Base-by-base conservation (phyloP, 2,113 vertebrate genomes). In the Vidua chalybeata region DNA sequence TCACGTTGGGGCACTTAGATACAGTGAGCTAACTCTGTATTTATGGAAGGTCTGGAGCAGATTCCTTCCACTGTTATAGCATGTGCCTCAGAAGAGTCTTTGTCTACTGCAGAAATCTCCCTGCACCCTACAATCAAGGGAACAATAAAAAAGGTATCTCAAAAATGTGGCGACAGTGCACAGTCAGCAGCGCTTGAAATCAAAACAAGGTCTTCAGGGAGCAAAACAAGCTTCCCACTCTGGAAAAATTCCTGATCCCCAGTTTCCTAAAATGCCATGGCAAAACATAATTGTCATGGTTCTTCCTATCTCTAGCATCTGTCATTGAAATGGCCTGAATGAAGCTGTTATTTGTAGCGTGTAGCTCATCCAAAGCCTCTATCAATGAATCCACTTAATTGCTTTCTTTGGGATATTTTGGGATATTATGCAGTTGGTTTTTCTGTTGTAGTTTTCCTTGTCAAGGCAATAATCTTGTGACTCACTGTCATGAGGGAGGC, bases 401-500 rank as follows among this genome's bases (percentile, higher is more conserved):
- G 66, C 80, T 67, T 62, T 93, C 63, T 84, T 67, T 46, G 69
- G 11, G 27, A 31, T 45, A 77, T 84, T 84, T 67, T 46, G 69
- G 11, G 30, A 31, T 48, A 77, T 84, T 75, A 55, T 4, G 3
- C 91, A 94, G n/a, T 28, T 56, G 80, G 16, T 39, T 85, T 27
- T 55, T 85, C 75, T 80, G 72, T 45, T 74, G 51, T 39, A 61
- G 51, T 9, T 90, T 81, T 93, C 64, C 73, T 91, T 90, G 84
- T 86, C 72, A 52, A 66, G 2, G 6, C 5, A 0, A 33, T 51
- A 49, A 69, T 93, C 90, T 93, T 74, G 28, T 95, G 95, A 95
- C 72, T 96, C 93, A 88, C 35, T 83, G 75, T 95, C 94, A 95
- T 43, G 46, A 79, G 82, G 46, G 48, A 95, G 24, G 17, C 52